Base-by-base conservation (phyloP, 2,888 invertebrate species). In the Eledone cirrhosa region DNA sequence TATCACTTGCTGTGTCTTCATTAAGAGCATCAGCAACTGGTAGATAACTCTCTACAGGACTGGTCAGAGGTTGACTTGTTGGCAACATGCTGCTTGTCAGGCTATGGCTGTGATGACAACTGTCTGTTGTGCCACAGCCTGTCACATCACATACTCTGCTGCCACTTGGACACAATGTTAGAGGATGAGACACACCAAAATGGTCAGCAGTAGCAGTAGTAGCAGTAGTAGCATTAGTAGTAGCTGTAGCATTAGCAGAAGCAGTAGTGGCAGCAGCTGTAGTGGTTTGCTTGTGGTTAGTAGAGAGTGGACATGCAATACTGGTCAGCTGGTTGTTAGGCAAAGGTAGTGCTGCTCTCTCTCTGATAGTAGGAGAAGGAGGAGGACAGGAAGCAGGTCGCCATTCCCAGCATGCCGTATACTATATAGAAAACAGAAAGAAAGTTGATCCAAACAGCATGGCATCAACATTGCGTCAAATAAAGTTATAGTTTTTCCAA, bases 1-100 rank as follows among this genome's bases (percentile, higher is more conserved):
- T 81, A 89, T 80, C 67, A 89, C 86, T 72, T 82, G 84, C 67
- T 83, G 84, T 29, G 90, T 89, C 79, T 86, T 84, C 78, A 88
- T 86, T 79, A 90, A 81, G 84, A 24, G 87, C 87, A 33, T 90
- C 88, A 48, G 84, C 84, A 47, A 84, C 85, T 2, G 86, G 85
- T 77, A 87, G 79, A 82, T 82, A 82, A 11, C 80, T 80, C 78
- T 86, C 87, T 33, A 85, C 81, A 11, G 83, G 85, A 77, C 83
- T 85, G 48, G 81, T 80, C 31, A 81, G 78, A 33, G 31, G n/a
- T 31, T 22, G 27, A 13, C 31, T 31, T 19, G 72, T 72, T 29
- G 67, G 29, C 72, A 41, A 31, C 41, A 8, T 41, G 41, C 11
- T 41, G 41, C 11, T 5, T 8, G 8, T 11, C 41, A 41, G 41